Evolutionary conservation across 2,113 vertebrate genomes (phyloP), one percentile per base, ranked within the genome.

Genomic region (Pseudolaguvia tuberculata): DNA sequence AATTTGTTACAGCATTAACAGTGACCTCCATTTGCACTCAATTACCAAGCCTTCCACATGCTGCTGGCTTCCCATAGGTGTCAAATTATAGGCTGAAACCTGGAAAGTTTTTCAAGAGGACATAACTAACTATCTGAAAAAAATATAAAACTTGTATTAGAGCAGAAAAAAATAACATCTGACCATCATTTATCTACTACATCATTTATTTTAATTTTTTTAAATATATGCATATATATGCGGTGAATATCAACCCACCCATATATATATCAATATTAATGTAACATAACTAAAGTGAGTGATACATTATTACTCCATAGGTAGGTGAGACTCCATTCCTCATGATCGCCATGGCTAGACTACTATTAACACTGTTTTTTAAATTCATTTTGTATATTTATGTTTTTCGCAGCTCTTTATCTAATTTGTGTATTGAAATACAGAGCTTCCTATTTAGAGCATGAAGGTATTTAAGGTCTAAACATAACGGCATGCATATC

Each of bases 401-500:
- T 75, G 42, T 81, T 75, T 42, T 78, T 66, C 52, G 21, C n/a
- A 50, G 42, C 29, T 59, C 13, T 11, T 14, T 61, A 55, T 53
- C 59, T 27, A 55, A 57, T 55, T 25, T 70, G 21, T 63, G 66
- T 29, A n/a, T 68, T n/a, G 23, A 66, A 71, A 81, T 61, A 61
- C 59, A 21, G 20, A 14, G 53, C 53, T 75, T n/a, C 59, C 59
- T 55, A 12, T 67, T 67, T 59, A 39, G 84, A 82, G 73, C 77
- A 84, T 77, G 35, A 70, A 82, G 83, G 83, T 88, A 87, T 87
- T 87, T 87, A 87, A 73, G 72, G 71, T 18, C 29, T 68, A 81
- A 85, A 82, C 84, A 83, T 76, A 86, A 89, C 88, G 86, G 23
- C 14, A 4, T 1, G 31, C 53, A 25, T 48, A 27, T 66, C 72